Evolutionary conservation across 2,888 invertebrate genomes (phyloP), one percentile per base, ranked within the genome.

Genomic region (Polymixis flavicincta): DNA sequence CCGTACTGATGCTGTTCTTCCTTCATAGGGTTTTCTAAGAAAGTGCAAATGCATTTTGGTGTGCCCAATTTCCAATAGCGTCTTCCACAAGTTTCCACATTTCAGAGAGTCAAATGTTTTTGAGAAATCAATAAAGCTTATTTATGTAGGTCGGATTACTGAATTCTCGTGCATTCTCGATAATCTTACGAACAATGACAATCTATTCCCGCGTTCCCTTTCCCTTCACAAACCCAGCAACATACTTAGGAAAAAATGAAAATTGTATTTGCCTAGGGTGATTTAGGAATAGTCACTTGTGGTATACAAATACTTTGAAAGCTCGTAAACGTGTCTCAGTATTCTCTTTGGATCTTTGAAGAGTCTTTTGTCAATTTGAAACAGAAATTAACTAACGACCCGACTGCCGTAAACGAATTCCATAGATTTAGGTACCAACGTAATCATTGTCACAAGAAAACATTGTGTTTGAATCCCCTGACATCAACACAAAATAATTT

Each of bases 371-470:
- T 77, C 6, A n/a, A 64, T 25, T 50, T 55, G 4, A 42, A 54
- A 55, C 48, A n/a, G 28, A 60, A 60, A 32, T 45, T n/a, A 57
- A 48, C 45, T 71, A 13, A 65, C n/a, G 19, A 32, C 54, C 48
- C 42, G 45, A 78, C 17, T 61, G 70, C 54, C 59, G 48, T 77
- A 65, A 77, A 70, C 68, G 69, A 69, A 64, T 77, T 55, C 55
- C 19, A 7, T n/a, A n/a, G 42, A 42, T 42, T 9, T 42, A 63
- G 57, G 57, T 37, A 69, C 64, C 37, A 45, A 32, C 6, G 42
- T n/a, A 52, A 52, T 76, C 25, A 32, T 42, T 17, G n/a, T 45
- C 11, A 17, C 42, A 57, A 74, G n/a, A 74, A 74, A 52, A 74
- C 25, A 65, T 65, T 50, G 25, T 74, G 7, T 63, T 45, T 45